A percentile compares a stretch with the other conserved stretches of the same genome.
These are phyloP conservation scores for Brachypterus glaber DNA, from an alignment of 2,888 invertebrate genomes.

Conservation along the genomic window DNA sequence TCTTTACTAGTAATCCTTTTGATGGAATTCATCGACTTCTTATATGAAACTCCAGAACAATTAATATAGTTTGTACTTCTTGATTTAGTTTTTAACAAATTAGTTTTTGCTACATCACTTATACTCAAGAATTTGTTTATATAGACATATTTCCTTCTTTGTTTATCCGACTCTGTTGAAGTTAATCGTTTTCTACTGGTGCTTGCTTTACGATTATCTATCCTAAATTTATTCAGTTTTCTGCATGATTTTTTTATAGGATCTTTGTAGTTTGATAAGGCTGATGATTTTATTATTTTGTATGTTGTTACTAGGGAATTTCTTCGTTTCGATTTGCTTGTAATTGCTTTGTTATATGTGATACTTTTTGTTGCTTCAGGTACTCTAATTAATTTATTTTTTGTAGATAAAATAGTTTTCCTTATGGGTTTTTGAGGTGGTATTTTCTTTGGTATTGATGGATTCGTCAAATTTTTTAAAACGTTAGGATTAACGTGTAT, in stretches of 20 bases:
- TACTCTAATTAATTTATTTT: conserved; percentile 25
- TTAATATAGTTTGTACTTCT: conserved; percentile 17
- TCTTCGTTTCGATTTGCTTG: conserved; percentile 18
- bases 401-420: too few species aligned
- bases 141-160: conserved; percentile 26
- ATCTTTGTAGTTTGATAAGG: conserved; percentile 19
- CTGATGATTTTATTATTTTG: conserved; percentile 25
- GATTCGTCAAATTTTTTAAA: conserved; percentile 22
- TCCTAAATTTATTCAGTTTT: conserved; percentile 20
- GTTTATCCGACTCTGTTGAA: conserved; percentile 7
- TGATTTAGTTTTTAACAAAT: conserved; percentile 7
- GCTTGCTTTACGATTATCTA: conserved; percentile 20
- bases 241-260: conserved; percentile 12
- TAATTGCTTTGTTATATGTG: conserved; percentile 6
- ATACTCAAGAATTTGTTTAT: conserved; percentile 26
- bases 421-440: too few species aligned
- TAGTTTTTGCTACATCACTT: conserved; percentile 25
- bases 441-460: conserved; percentile 18
- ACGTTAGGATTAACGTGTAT: conserved; percentile 16
- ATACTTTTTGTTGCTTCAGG: conserved; percentile 7
- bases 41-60: conserved; percentile 31
- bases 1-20: conserved; percentile 19
- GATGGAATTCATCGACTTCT: conserved; percentile 29
- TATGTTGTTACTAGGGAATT: conserved; percentile 30
- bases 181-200: conserved; percentile 4